Percentiles rank a stretch among this genome's conserved stretches.
Conservation (phyloP, 2,888 invertebrate species). For the Drosophila paramelanica region DNA sequence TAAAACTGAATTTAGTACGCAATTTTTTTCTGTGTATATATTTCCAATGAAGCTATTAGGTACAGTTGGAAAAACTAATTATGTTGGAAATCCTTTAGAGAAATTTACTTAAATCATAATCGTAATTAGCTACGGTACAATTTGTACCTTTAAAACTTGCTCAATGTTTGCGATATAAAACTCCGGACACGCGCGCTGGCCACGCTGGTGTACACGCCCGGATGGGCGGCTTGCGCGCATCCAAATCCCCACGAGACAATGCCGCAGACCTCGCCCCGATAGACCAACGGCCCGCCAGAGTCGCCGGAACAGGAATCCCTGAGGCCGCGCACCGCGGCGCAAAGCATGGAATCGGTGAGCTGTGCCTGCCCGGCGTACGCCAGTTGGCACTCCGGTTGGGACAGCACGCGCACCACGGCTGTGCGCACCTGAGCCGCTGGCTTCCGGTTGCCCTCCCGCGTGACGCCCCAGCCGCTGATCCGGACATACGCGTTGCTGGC, state of each 20-base stretch:
- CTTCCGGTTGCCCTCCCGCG: constrained; percentile 54
- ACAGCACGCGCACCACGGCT: constrained; percentile 66
- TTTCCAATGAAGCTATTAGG: too few species aligned
- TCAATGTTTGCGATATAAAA: constrained; percentile 63
- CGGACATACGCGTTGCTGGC: constrained; percentile 60
- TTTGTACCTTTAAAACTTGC: constrained; percentile 1
- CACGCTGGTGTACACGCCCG: constrained; percentile 79
- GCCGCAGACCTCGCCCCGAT: constrained; percentile 86
- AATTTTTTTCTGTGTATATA: too few species aligned
- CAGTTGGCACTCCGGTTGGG: constrained; percentile 57
- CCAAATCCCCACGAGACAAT: constrained; percentile 88
- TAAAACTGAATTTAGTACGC: too few species aligned
- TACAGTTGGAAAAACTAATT: too few species aligned
- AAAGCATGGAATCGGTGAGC: constrained; percentile 81
- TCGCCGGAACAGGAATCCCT: constrained; percentile 83
- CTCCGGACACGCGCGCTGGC: constrained; percentile 62
- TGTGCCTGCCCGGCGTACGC: constrained; percentile 59
- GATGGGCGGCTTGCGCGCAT: constrained; percentile 73
- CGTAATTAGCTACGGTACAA: background rate
- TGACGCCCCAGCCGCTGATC: constrained; percentile 82
- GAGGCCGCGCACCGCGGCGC: constrained; percentile 73
- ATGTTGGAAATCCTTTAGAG: too few species aligned
- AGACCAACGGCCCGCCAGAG: constrained; percentile 83
- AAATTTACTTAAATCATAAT: too few species aligned
- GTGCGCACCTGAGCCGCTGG: constrained; percentile 75